phyloP scores from a whole-genome alignment of 2,888 invertebrate species.

The Drosophila melanosoma region DNA sequence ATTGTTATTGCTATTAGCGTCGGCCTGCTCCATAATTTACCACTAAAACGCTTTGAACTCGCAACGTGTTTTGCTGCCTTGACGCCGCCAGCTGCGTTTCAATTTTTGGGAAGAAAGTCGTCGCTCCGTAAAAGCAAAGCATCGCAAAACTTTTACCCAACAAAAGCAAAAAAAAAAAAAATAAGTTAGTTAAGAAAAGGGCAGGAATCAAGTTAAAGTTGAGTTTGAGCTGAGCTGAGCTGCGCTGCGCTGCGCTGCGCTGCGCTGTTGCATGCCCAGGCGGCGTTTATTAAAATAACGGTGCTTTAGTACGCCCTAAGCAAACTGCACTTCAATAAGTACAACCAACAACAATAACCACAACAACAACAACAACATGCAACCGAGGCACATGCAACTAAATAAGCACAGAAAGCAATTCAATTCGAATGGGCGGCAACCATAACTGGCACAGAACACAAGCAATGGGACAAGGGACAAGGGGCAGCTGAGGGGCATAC shows the following conservation, averaged over 20 bases:
- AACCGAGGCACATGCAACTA: conserved; percentile 33
- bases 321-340: conserved; percentile 63
- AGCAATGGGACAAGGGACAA: not conserved
- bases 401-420: conserved; percentile 26
- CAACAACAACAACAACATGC: conserved; percentile 41
- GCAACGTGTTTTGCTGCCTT: conserved; percentile 47
- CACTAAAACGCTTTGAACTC: conserved; percentile 61
- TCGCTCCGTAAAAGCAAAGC: conserved; percentile 40
- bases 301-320: conserved; percentile 80
- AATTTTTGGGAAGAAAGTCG: conserved; percentile 49
- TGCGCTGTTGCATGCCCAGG: conserved; percentile 62
- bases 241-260: conserved; percentile 15
- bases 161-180: conserved; percentile 4
- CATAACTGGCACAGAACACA: conserved; percentile 40
- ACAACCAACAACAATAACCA: conserved; percentile 33
- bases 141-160: conserved; percentile 54
- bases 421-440: conserved; percentile 52
- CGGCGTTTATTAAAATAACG: conserved; percentile 81
- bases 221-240: not conserved
- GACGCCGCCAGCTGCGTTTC: conserved; percentile 1
- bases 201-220: conserved; percentile 13
- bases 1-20: conserved; percentile 34
- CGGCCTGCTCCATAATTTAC: conserved; percentile 48
- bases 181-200: conserved; percentile 1
- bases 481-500: not conserved